Percentiles rank a stretch among this genome's conserved stretches.
Evolutionary conservation across 2,113 vertebrate genomes (phyloP).

Genomic region (Tyrannus savana): DNA sequence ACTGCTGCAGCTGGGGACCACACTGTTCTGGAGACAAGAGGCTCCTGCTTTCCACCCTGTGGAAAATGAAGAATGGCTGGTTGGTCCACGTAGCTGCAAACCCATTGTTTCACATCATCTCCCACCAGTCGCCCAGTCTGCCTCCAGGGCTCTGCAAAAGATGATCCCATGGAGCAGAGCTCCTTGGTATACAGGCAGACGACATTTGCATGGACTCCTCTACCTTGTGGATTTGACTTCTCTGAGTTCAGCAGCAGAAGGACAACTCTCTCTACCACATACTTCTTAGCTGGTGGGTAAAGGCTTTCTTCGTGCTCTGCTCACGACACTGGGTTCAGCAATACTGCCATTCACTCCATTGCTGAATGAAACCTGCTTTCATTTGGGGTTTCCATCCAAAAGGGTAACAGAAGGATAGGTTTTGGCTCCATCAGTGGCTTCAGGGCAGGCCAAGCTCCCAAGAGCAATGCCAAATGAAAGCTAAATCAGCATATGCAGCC

Average conservation of each 20-base stretch:
- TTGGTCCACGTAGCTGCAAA: conserved; percentile 20
- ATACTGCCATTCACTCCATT: background rate
- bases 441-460: background rate
- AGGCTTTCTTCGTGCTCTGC: background rate
- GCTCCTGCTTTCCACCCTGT: background rate
- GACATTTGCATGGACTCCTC: background rate
- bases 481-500: background rate
- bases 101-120: background rate
- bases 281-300: background rate
- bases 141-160: background rate
- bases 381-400: background rate
- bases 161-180: background rate
- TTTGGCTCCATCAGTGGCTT: background rate
- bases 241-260: background rate
- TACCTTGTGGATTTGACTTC: background rate
- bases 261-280: background rate
- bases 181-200: background rate
- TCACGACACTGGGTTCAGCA: background rate
- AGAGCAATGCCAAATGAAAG: background rate
- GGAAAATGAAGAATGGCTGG: conserved; percentile 27
- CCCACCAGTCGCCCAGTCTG: background rate
- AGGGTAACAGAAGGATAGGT: background rate
- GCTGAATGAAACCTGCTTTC: background rate
- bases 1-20: background rate
- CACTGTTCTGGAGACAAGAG: background rate